A percentile compares a stretch with the other conserved stretches of the same genome.
These are phyloP conservation scores for Acleris cristana DNA, from an alignment of 2,888 invertebrate species.

Conservation along the genomic window DNA sequence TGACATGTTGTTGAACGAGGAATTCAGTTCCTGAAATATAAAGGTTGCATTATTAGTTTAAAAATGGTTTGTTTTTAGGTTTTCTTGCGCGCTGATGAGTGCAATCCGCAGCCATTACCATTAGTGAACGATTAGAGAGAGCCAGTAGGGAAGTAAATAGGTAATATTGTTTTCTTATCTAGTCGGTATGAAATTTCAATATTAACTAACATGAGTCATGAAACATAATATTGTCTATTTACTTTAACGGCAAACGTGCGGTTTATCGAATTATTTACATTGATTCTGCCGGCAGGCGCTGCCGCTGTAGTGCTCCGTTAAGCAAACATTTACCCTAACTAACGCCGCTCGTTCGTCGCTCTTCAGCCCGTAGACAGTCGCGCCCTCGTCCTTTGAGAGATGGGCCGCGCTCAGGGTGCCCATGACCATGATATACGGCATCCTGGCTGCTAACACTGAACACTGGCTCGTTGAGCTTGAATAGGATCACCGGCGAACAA, in stretches of 20 bases:
- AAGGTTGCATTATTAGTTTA: too few relatives aligned
- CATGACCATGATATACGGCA: conserved; percentile 82
- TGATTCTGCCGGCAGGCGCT: background rate
- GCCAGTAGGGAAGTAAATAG: too few relatives aligned
- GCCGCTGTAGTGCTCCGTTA: conserved; percentile 27
- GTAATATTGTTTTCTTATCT: too few relatives aligned
- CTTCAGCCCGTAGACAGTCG: conserved; percentile 77
- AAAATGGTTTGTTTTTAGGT: too few relatives aligned
- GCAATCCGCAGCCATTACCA: too few relatives aligned
- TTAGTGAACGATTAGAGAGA: too few relatives aligned
- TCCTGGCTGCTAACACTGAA: conserved; percentile 47
- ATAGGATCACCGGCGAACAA: conserved; percentile 54
- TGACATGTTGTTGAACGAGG: conserved; percentile 64
- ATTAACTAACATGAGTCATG: too few relatives aligned
- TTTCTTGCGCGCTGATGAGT: too few relatives aligned
- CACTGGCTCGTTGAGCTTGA: conserved; percentile 24
- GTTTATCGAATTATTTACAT: conserved; percentile 11
- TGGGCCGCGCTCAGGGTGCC: conserved; percentile 74
- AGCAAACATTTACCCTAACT: conserved; percentile 50
- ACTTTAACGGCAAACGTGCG: background rate
- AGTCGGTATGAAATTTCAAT: too few relatives aligned
- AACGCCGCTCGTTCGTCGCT: conserved; percentile 69
- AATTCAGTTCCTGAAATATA: conserved; percentile 69
- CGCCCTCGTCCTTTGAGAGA: conserved; percentile 76
- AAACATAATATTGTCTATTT: background rate